Conservation (phyloP, 2,113 vertebrate genomes). For the Isichthys henryi region DNA sequence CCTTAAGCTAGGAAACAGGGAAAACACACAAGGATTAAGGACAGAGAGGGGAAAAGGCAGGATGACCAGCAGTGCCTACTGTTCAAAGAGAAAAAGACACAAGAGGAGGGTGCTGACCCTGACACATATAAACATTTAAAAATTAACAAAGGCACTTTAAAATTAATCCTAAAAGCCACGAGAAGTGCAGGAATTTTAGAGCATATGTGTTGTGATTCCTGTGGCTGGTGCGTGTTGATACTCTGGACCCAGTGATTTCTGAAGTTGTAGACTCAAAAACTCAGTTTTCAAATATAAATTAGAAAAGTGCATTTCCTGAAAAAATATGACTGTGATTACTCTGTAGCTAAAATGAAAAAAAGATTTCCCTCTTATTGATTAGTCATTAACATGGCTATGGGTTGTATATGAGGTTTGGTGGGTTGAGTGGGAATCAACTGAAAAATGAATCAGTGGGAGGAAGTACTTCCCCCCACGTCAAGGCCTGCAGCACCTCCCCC, state of each 20-base stretch:
- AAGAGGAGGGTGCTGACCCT: too few species aligned
- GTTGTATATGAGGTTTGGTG: not conserved
- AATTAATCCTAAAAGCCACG: not conserved
- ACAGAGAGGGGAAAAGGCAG: too few species aligned
- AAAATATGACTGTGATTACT: not conserved
- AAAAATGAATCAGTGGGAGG: not conserved
- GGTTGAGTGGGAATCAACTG: not conserved
- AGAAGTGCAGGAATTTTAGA: not conserved
- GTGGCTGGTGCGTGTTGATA: not conserved
- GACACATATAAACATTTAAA: not conserved
- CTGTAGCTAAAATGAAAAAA: not conserved
- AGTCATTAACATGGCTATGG: not conserved
- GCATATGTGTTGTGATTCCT: not conserved
- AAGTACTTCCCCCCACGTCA: not conserved
- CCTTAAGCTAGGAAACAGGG: too few species aligned
- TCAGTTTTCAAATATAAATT: not conserved
- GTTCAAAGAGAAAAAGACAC: too few species aligned
- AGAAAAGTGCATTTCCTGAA: not conserved
- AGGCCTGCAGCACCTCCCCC: not conserved
- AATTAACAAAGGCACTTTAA: not conserved
- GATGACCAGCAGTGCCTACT: too few species aligned
- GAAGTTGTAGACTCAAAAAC: not conserved
- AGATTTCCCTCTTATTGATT: not conserved
- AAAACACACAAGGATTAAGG: too few species aligned
- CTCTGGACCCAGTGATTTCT: not conserved